phyloP scores from a whole-genome alignment of 2,113 vertebrate genomes.

The Silurus meridionalis region DNA sequence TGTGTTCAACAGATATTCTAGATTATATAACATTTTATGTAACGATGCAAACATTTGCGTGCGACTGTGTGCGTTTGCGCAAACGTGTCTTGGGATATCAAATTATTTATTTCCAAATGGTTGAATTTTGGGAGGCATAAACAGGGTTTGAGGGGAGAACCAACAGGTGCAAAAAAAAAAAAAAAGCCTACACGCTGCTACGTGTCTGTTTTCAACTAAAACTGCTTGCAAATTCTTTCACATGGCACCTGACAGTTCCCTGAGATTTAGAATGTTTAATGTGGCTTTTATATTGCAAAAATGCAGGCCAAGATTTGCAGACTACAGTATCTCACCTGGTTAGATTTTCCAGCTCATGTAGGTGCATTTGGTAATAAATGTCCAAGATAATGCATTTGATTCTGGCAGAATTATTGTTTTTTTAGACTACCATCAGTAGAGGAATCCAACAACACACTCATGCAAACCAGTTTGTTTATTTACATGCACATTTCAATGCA shows the following conservation, averaged over 20 bases:
- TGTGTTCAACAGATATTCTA: not conserved
- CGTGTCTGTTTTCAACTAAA: not conserved
- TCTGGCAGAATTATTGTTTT: too few relatives aligned
- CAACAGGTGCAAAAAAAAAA: slow-evolving; percentile 14
- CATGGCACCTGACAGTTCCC: not conserved
- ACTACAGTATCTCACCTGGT: not conserved
- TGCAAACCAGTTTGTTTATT: too few relatives aligned
- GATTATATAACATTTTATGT: not conserved
- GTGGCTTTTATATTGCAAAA: not conserved
- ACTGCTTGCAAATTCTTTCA: not conserved
- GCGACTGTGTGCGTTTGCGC: slow-evolving; percentile 3
- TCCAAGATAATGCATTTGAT: too few relatives aligned
- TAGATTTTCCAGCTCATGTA: not conserved
- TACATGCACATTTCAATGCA: too few relatives aligned
- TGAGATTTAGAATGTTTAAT: not conserved
- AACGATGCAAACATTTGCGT: not conserved
- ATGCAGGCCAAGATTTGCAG: too few relatives aligned
- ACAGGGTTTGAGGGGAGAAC: not conserved
- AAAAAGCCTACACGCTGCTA: not conserved
- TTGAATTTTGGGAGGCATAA: not conserved
- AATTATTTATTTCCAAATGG: not conserved
- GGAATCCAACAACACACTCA: too few relatives aligned
- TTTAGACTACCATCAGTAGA: too few relatives aligned
- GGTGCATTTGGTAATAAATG: too few relatives aligned
- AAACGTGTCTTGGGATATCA: not conserved